Conservation (phyloP, 1,140 invertebrate genomes). For the Sogatella furcifera region DNA sequence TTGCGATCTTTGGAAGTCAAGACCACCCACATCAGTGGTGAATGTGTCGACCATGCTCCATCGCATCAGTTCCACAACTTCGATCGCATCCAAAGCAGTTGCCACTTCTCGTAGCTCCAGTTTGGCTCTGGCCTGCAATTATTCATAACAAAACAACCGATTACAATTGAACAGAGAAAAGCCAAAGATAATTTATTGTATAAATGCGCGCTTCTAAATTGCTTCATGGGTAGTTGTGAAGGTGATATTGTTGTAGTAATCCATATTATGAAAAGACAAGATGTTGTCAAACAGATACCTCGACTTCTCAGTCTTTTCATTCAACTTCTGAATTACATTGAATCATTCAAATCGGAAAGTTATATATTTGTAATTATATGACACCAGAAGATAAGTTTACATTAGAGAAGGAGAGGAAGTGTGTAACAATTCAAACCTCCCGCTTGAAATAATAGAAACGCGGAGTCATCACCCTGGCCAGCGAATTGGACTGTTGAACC, state of each 20-base stretch:
- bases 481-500: no score
- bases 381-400: background rate
- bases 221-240: no score
- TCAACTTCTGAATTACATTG: background rate
- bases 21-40: conserved; percentile 52
- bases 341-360: background rate
- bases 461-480: no score
- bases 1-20: conserved; percentile 57
- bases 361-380: background rate
- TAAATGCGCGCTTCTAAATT: no score
- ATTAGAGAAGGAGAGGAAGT: no score
- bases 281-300: no score
- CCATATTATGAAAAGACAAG: no score
- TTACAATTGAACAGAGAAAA: conserved; percentile 6
- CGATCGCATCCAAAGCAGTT: conserved; percentile 65
- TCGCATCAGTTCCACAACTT: conserved; percentile 77
- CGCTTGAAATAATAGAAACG: no score
- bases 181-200: no score
- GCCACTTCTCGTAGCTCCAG: conserved; percentile 71
- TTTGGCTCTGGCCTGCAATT: conserved; percentile 63
- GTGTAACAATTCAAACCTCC: no score
- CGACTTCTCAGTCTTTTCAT: no score
- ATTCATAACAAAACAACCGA: background rate
- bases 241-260: no score
- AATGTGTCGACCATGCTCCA: conserved; percentile 69